Conservation (phyloP, 2,888 invertebrate species). For the Escarpia spicata region DNA sequence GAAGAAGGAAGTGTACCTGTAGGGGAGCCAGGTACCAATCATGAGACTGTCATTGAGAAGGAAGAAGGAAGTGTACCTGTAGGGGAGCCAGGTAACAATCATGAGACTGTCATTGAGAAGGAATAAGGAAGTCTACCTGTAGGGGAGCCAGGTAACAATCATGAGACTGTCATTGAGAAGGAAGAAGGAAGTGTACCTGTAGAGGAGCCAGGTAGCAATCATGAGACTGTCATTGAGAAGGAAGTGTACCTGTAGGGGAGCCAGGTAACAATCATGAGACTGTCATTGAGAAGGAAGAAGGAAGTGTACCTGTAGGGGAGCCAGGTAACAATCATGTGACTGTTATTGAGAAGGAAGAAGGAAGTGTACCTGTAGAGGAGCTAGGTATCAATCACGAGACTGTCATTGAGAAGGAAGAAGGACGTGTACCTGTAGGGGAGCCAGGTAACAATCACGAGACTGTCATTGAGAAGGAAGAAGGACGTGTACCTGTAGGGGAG, state of each 20-base stretch:
- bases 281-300: not conserved
- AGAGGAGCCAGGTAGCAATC: not conserved
- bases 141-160: not conserved
- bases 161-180: not conserved
- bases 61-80: not conserved
- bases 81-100: not conserved
- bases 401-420: not conserved
- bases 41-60: not conserved
- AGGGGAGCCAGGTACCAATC: not conserved
- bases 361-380: not conserved
- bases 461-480: not conserved
- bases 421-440: not conserved
- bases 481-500: not conserved
- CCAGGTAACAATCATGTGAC: not conserved
- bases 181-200: not conserved
- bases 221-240: not conserved
- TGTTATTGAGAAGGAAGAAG: not conserved
- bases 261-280: not conserved
- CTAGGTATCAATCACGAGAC: not conserved
- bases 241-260: slow-evolving; percentile 3
- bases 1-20: not conserved
- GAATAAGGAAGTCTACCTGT: not conserved
- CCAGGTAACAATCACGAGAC: not conserved
- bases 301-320: not conserved
- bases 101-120: not conserved